Evolutionary conservation across 2,797 vertebrate genomes (phyloP), one percentile per base, ranked within the genome.

Genomic region (Centropyge bicolor): DNA sequence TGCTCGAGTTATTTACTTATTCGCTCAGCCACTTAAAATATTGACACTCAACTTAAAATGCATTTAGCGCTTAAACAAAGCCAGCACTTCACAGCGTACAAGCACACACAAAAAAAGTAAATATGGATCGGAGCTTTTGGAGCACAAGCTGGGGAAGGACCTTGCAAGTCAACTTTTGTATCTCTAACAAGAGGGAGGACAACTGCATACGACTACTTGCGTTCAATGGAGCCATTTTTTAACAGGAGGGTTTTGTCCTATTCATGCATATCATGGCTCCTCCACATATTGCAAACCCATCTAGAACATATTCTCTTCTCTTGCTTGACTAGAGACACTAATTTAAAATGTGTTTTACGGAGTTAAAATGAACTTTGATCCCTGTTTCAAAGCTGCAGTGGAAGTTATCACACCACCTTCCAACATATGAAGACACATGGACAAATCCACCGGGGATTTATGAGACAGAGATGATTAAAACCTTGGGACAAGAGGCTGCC

Each of bases 41-140:
- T 60, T 74, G 78, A 87, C 81, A 75, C 49, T 68, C 38, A 61
- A 43, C 64, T 74, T 86, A 35, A 81, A 80, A 83, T 77, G 59
- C 70, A 81, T 68, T 79, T 54, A 72, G 54, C 19, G 51, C 64
- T 66, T 38, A 41, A 73, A 78, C 59, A 64, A 57, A 48, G 72
- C 41, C 48, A 51, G 49, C 60, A 52, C 16, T 45, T 24, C 11
- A 0, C 13, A 38, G 38, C 10, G 16, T 38, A 45, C 56, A 41
- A 20, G 14, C 38, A 48, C 12, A 61, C 22, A 54, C 19, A 4
- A 65, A 66, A 31, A 27, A 46, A 36, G 19, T 1, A 70, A 40
- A 56, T 38, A 70, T 17, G 22, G 61, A 46, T 13, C 38, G 24
- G 22, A 17, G 36, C 24, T 63, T 45, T 65, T 24, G 38, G 24